phyloP scores from a whole-genome alignment of 2,888 invertebrate species.

The Heliconius aoede region DNA sequence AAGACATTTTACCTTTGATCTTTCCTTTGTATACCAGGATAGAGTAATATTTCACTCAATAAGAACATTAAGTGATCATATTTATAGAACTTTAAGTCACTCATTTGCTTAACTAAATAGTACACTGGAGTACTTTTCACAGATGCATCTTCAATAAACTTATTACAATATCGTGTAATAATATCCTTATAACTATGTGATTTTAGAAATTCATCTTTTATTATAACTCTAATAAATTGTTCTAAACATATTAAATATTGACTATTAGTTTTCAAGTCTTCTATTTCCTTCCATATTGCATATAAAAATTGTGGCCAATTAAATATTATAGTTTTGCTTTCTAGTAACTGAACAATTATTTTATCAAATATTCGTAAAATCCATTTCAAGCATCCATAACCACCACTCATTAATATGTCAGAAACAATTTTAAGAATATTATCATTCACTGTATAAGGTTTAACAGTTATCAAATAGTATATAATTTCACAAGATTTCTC shows the following conservation, averaged over 20 bases:
- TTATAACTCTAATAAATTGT: conserved; percentile 69
- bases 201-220: conserved; percentile 60
- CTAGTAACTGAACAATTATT: conserved; percentile 56
- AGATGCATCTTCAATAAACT: conserved; percentile 69
- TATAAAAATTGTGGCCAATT: conserved; percentile 63
- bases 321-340: conserved; percentile 53
- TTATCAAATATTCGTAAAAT: conserved; percentile 67
- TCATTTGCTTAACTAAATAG: conserved; percentile 61
- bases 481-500: conserved; percentile 69
- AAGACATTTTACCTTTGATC: conserved; percentile 76
- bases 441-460: conserved; percentile 48
- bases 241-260: conserved; percentile 71
- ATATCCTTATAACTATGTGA: conserved; percentile 62
- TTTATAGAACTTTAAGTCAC: conserved; percentile 51
- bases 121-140: conserved; percentile 66
- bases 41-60: conserved; percentile 75
- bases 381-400: conserved; percentile 74
- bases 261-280: conserved; percentile 75
- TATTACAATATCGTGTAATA: conserved; percentile 63
- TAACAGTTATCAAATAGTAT: conserved; percentile 52
- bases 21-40: conserved; percentile 78
- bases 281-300: conserved; percentile 74
- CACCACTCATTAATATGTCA: conserved; percentile 73
- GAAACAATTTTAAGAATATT: conserved; percentile 61
- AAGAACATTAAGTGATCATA: conserved; percentile 66